Evolutionary conservation across 1,140 invertebrate genomes (phyloP), one percentile per base, ranked within the genome.

Genomic region (Calephelis virginiensis): DNA sequence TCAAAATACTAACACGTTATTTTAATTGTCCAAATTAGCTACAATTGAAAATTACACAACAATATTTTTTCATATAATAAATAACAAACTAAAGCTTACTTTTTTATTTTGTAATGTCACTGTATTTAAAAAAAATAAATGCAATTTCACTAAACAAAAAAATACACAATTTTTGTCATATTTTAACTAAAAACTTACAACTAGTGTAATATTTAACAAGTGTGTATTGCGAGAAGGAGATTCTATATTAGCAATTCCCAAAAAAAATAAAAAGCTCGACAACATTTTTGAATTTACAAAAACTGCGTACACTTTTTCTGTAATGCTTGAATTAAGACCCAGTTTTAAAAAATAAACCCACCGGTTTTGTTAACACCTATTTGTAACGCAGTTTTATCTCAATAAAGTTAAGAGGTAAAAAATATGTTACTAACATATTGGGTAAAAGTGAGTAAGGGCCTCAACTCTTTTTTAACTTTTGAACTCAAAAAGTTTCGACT

Each of bases 141-240:
- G 46, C 40, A 63, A 17, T 46, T 46, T 63, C 43, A 63, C 14
- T 37, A 40, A 63, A 53, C 62, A 61, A 61, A 12, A 45, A 43
- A 43, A 8, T 43, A 43, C 40, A 43, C 65, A 61, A 67, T 38
- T 47, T 67, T 63, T 64, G 14, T 61, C 49, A 64, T 28, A 60
- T 50, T 70, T 64, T 60, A 48, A 56, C 0, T 12, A 37, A 17
- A 59, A 40, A 17, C 10, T 66, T 49, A 67, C 43, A 59, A 14
- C 17, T 62, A 45, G 72, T 74, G 72, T 72, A 61, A 61, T 12
- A 48, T 59, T 74, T 68, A 76, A 76, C 75, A 64, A 76, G 75
- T 76, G 74, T 67, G 47, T 62, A 66, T 59, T 40, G 63, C 64
- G 53, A 56, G 46, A 66, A 63, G 37, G 69, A 66, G 66, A 70